phyloP scores from a whole-genome alignment of 2,797 vertebrate species.

The Podarcis siculus region DNA sequence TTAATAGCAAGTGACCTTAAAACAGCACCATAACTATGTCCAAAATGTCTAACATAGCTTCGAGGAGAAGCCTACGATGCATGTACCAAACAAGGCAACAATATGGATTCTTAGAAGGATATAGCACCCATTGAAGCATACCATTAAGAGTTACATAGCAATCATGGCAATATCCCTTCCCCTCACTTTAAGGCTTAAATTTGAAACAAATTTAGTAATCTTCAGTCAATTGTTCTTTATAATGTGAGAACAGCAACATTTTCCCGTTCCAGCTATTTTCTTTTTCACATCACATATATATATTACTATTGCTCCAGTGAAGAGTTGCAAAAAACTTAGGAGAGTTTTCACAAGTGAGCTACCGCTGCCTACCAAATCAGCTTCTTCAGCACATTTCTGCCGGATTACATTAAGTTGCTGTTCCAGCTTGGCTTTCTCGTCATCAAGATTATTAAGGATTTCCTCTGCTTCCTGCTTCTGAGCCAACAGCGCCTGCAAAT shows the following conservation, averaged over 20 bases:
- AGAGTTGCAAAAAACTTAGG: background rate
- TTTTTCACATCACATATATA: background rate
- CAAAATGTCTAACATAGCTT: background rate
- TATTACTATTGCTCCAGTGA: background rate
- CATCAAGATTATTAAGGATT: conserved; percentile 90
- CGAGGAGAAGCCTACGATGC: background rate
- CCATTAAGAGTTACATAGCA: background rate
- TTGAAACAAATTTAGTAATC: background rate
- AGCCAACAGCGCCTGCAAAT: conserved; percentile 88
- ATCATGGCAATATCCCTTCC: background rate
- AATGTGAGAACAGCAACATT: background rate
- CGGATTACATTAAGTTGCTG: conserved; percentile 90
- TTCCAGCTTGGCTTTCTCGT: conserved; percentile 91
- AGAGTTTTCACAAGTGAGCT: background rate
- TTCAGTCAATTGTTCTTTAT: background rate
- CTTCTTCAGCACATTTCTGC: conserved; percentile 90
- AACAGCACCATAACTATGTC: background rate
- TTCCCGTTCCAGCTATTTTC: background rate
- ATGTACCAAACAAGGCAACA: background rate
- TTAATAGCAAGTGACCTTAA: background rate
- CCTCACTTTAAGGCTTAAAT: background rate
- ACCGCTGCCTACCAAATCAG: conserved; percentile 83
- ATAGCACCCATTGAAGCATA: background rate
- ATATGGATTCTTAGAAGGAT: background rate
- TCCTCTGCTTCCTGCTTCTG: conserved; percentile 94